A percentile compares a stretch with the other conserved stretches of the same genome.
Conservation (phyloP, 2,888 invertebrate genomes). For the Athalia circularis region DNA sequence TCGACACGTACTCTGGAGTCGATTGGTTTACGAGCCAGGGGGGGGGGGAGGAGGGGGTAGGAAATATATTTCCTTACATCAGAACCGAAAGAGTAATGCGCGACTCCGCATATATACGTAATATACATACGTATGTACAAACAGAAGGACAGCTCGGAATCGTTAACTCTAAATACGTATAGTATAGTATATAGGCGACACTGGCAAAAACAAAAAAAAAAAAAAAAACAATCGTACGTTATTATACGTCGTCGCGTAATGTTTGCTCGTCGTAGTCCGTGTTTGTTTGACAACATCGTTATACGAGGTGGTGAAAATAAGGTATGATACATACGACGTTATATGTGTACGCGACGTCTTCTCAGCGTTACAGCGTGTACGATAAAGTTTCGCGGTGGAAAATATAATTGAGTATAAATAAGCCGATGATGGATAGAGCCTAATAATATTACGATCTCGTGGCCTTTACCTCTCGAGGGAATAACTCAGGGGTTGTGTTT, state of each 20-base stretch:
- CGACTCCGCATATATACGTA: background rate
- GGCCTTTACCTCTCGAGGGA: constrained; percentile 68
- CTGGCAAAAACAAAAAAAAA: no score
- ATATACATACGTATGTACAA: background rate
- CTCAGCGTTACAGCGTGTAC: background rate
- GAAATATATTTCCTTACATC: constrained; percentile 8
- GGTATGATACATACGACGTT: no score
- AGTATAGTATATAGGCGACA: no score
- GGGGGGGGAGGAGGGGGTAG: background rate
- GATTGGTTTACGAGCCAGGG: background rate
- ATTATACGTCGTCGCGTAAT: no score
- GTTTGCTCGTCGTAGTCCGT: no score
- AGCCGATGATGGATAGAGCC: constrained; percentile 60
- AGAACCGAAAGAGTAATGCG: background rate
- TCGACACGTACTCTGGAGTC: constrained; percentile 24
- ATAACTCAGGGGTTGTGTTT: constrained; percentile 63
- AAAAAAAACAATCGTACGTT: no score
- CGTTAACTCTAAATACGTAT: no score
- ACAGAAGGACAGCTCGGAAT: no score
- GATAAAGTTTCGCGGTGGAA: background rate
- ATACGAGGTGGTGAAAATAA: no score
- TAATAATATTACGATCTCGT: constrained; percentile 70
- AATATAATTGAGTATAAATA: constrained; percentile 48
- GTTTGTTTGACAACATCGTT: no score
- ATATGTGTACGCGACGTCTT: no score